These are phyloP conservation scores for Anneissia japonica DNA, from an alignment of 35 echinoderm and acorn worm genomes.

Conservation along the genomic window DNA sequence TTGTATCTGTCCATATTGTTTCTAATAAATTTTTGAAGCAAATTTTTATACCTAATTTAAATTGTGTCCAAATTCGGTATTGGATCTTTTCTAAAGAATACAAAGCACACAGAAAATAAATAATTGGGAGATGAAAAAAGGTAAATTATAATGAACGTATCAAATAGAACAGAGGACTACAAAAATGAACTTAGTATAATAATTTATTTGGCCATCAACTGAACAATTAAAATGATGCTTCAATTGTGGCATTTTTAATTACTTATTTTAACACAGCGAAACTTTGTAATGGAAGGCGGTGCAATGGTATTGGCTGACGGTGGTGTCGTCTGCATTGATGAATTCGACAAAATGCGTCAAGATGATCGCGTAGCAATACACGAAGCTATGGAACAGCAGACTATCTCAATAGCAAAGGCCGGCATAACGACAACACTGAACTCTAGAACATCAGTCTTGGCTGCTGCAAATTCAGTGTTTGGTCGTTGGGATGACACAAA, in stretches of 20 bases:
- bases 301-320: constrained; percentile 98
- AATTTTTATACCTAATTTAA: too few species aligned
- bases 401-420: constrained; percentile 95
- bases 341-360: constrained; percentile 99
- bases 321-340: constrained; percentile 92
- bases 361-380: constrained; percentile 92
- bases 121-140: too few species aligned
- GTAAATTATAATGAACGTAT: too few species aligned
- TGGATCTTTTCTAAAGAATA: too few species aligned
- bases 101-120: too few species aligned
- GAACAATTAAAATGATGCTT: neutral
- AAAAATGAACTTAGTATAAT: neutral
- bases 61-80: too few species aligned
- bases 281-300: constrained; percentile 96
- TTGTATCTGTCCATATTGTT: too few species aligned
- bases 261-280: constrained; percentile 41
- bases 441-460: constrained; percentile 82
- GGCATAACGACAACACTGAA: constrained; percentile 96
- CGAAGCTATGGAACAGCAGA: constrained; percentile 97
- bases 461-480: constrained; percentile 97
- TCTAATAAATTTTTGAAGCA: too few species aligned
- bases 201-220: neutral
- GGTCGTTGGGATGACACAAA: constrained; percentile 98
- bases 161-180: neutral
- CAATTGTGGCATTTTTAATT: neutral